Percentiles rank a stretch among this genome's conserved stretches.
phyloP scores from a whole-genome alignment of 1,140 invertebrate genomes.

The Trypoxylus dichotomus region DNA sequence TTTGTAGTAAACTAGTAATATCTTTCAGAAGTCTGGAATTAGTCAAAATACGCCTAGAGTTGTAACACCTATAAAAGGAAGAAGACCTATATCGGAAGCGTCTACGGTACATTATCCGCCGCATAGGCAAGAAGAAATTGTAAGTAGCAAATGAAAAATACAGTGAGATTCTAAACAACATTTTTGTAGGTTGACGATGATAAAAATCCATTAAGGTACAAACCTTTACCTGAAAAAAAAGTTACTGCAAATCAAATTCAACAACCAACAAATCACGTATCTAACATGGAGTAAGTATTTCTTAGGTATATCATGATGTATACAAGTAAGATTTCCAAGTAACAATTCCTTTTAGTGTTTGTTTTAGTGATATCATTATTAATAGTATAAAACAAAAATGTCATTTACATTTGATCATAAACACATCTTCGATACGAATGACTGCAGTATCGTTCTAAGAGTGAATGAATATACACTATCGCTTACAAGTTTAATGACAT shows the following conservation, averaged over 20 bases:
- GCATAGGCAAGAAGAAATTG: background rate
- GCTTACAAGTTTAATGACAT: no score
- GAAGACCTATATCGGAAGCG: background rate
- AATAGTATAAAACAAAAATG: no score
- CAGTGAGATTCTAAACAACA: background rate
- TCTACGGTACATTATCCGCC: background rate
- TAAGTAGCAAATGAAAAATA: background rate
- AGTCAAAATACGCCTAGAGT: background rate
- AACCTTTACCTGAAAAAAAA: background rate
- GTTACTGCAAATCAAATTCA: conserved; percentile 1
- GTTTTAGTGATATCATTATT: background rate
- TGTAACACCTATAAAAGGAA: background rate
- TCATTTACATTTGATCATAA: background rate
- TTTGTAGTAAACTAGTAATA: background rate
- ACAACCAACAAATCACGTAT: background rate
- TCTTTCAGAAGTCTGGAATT: background rate
- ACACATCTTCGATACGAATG: background rate
- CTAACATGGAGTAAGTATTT: background rate
- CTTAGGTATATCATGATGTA: background rate
- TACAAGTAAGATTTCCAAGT: background rate
- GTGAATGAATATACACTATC: no score
- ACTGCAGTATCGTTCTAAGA: background rate
- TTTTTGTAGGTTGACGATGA: background rate
- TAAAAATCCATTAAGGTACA: background rate
- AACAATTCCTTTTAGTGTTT: background rate